Evolutionary conservation across 1,140 invertebrate genomes (phyloP).

Genomic region (Drosophila tristis): DNA sequence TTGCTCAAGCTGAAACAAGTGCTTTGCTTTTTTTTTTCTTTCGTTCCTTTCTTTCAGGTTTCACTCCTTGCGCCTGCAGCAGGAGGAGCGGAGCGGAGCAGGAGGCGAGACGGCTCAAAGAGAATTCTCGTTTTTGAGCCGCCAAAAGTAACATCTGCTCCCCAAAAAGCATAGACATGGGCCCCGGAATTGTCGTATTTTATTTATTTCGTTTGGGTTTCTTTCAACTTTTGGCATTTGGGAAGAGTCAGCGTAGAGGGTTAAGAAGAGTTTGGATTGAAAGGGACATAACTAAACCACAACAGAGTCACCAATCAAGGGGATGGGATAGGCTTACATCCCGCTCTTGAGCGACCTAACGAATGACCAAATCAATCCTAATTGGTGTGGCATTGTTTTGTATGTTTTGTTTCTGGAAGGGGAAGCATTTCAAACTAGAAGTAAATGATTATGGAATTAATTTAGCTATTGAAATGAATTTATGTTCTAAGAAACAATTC

Average conservation of each 20-base stretch:
- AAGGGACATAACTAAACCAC: not conserved
- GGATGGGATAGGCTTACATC: constrained; percentile 44
- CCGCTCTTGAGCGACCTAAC: constrained; percentile 5
- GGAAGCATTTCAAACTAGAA: too few relatives aligned
- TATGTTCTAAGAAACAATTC: too few relatives aligned
- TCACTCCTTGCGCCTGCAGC: too few relatives aligned
- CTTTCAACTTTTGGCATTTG: constrained; percentile 27
- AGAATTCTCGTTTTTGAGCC: constrained; percentile 70
- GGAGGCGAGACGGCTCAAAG: constrained; percentile 55
- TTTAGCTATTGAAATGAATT: too few relatives aligned
- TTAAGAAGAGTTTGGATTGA: constrained; percentile 14
- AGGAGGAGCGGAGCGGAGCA: constrained; percentile 1
- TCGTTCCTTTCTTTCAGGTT: constrained; percentile 40
- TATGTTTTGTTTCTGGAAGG: too few relatives aligned
- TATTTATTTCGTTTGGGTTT: constrained; percentile 17
- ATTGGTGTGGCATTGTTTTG: constrained; percentile 24
- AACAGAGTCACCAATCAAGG: constrained; percentile 5
- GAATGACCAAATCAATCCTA: constrained; percentile 10
- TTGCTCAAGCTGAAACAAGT: constrained; percentile 67
- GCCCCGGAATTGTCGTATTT: constrained; percentile 59
- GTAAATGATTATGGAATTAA: too few relatives aligned
- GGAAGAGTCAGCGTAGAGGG: constrained; percentile 10
- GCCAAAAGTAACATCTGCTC: constrained; percentile 76
- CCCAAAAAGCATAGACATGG: constrained; percentile 66
- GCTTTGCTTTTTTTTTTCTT: constrained; percentile 66